Base-by-base conservation (phyloP, 2,797 vertebrate genomes). In the Zenarchopterus dispar region DNA sequence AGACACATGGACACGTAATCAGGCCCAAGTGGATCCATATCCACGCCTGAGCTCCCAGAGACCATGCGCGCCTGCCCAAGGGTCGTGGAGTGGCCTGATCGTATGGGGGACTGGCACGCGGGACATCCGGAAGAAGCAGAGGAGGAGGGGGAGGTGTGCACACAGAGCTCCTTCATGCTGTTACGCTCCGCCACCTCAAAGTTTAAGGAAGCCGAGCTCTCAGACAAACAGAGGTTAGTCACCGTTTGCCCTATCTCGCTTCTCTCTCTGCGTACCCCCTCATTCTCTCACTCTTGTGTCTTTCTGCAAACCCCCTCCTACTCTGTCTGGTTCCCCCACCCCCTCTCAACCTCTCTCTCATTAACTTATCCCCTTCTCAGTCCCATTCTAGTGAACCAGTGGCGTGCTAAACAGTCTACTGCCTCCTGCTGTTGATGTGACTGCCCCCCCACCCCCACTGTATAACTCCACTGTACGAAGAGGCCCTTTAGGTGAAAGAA, bases 1-100 rank as follows among this genome's bases (percentile, higher is more conserved):
- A 98, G 93, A 93, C 95, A 96, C 87, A 96, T 87, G 85, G 95
- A 94, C 93, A 95, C 85, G 91, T 92, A 95, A 75, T 96, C 93
- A 96, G 94, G 91, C 77, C 93, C 84, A 0, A 93, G 90, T 21
- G 91, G 84, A 81, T 93, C 92, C 90, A 94, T 92, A 77, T 84
- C 76, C 64, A 80, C 55, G 2, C 53, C 19, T 0, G 81, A 74
- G 75, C 66, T 75, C 47, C 78, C 78, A 0, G 85, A 70, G 57
- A 86, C 71, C 69, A 82, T 73, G 71, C 22, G 8, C 5, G 77
- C 56, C 24, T 77, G 56, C 70, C 73, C 78, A 1, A 80, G 77
- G 59, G 81, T 84, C 77, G 80, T 84, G 0, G 87, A 41, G 76
- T 81, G 78, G 73, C 77, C 69, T 17, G 85, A 58, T 68, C 78